These are phyloP conservation scores for Rana temporaria DNA, from an alignment of 2,113 vertebrate species.

Conservation along the genomic window DNA sequence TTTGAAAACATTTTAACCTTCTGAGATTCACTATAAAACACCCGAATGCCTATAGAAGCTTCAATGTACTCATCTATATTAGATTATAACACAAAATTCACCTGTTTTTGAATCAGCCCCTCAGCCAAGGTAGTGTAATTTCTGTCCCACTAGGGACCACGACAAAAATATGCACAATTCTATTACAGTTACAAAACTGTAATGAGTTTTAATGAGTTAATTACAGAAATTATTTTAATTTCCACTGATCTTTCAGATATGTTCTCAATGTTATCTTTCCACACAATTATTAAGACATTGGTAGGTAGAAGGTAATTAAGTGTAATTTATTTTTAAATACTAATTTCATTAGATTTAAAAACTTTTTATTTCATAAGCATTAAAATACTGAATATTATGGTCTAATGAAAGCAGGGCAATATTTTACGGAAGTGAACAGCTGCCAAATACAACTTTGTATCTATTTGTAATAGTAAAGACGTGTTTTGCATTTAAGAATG, in stretches of 20 bases:
- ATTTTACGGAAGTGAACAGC: not conserved
- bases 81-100: not conserved
- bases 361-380: slow-evolving; percentile 13
- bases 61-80: not conserved
- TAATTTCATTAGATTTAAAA: slow-evolving; percentile 18
- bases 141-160: slow-evolving; percentile 1
- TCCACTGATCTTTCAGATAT: slow-evolving; percentile 46
- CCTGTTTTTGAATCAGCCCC: not conserved
- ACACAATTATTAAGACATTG: slow-evolving; percentile 30
- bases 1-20: not conserved
- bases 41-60: not conserved
- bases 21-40: not conserved
- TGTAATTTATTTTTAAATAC: slow-evolving; percentile 37
- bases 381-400: slow-evolving; percentile 3
- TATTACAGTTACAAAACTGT: slow-evolving; percentile 34
- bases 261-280: slow-evolving; percentile 22
- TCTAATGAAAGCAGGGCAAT: not conserved
- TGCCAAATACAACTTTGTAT: slow-evolving; percentile 1
- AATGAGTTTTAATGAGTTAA: slow-evolving; percentile 48
- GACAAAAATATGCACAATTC: slow-evolving; percentile 35
- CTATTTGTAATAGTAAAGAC: too few relatives aligned
- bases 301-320: slow-evolving; percentile 31
- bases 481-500: not conserved
- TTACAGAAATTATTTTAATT: slow-evolving; percentile 44
- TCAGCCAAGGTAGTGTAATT: not conserved